These are phyloP conservation scores for Leptopilina clavipes DNA, from an alignment of 1,140 invertebrate species.

Conservation along the genomic window DNA sequence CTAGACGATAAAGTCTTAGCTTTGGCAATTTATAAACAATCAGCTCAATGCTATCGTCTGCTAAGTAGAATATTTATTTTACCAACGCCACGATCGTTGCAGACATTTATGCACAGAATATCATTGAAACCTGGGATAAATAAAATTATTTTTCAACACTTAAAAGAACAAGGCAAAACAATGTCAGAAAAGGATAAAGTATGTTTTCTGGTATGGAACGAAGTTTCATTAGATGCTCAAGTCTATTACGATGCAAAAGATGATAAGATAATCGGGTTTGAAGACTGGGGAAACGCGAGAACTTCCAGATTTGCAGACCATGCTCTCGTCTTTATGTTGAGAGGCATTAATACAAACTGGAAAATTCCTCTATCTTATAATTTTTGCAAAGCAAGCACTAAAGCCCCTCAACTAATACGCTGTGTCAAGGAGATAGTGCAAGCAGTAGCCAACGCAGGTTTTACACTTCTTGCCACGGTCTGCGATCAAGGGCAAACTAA, in stretches of 20 bases:
- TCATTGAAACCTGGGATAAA: constrained; percentile 39
- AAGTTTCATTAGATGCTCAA: constrained; percentile 54
- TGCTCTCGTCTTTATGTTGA: constrained; percentile 40
- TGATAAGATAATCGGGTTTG: constrained; percentile 54
- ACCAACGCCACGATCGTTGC: constrained; percentile 26
- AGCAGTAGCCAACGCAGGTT: neutral
- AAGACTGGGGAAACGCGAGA: constrained; percentile 48
- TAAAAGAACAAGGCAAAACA: constrained; percentile 26
- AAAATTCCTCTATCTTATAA: constrained; percentile 32
- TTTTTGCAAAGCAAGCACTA: constrained; percentile 36
- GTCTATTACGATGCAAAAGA: constrained; percentile 47
- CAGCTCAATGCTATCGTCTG: constrained; percentile 32
- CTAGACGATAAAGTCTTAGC: constrained; percentile 41
- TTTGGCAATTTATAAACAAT: constrained; percentile 35
- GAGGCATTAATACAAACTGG: constrained; percentile 38
- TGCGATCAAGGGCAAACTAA: neutral
- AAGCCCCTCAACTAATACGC: neutral
- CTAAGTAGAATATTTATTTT: constrained; percentile 37
- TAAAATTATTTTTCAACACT: constrained; percentile 33
- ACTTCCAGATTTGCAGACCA: constrained; percentile 36
- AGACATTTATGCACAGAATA: constrained; percentile 10
- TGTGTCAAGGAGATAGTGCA: neutral
- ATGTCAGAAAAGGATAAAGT: constrained; percentile 45
- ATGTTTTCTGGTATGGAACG: constrained; percentile 53
- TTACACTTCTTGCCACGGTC: neutral